Percentiles rank a stretch among this genome's conserved stretches.
Evolutionary conservation across 2,888 invertebrate genomes (phyloP).

Genomic region (Pristionchus maxplancki): DNA sequence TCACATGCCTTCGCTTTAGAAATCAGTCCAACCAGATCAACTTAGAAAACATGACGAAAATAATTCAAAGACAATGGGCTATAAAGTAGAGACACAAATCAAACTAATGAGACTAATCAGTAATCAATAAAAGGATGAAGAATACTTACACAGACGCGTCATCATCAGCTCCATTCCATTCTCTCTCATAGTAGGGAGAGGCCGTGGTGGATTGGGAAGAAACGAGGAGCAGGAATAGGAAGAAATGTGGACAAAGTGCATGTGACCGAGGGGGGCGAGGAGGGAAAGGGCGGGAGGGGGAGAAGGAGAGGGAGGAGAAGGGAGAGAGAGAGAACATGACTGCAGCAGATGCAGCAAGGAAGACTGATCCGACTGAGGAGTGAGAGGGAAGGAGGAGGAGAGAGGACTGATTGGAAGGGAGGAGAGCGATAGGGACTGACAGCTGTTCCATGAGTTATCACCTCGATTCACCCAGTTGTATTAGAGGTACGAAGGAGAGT

Average conservation of each 20-base stretch:
- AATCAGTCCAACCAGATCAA: not conserved
- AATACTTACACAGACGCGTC: conserved; percentile 6
- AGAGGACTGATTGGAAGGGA: conserved; percentile 21
- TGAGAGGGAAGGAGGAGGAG: not conserved
- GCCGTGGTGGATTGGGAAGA: not conserved
- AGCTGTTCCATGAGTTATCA: conserved; percentile 49
- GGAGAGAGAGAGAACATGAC: not conserved
- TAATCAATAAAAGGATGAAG: not conserved
- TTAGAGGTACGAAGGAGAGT: not conserved
- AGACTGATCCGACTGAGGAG: not conserved
- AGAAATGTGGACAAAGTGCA: conserved; percentile 29
- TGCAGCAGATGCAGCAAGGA: conserved; percentile 1
- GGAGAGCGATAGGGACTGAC: too few relatives aligned
- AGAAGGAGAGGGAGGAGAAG: too few relatives aligned
- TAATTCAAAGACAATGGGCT: too few relatives aligned
- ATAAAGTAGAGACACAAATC: too few relatives aligned
- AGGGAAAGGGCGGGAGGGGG: not conserved
- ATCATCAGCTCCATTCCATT: conserved; percentile 30
- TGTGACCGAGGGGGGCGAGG: not conserved
- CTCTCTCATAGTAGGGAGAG: conserved; percentile 40
- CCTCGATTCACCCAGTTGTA: not conserved
- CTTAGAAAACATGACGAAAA: too few relatives aligned
- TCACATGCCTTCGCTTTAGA: not conserved
- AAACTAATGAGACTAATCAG: too few relatives aligned
- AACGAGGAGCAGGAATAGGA: not conserved